Percentiles rank a stretch among this genome's conserved stretches.
Conservation (phyloP, 2,113 vertebrate genomes). For the Lophura nycthemera region DNA sequence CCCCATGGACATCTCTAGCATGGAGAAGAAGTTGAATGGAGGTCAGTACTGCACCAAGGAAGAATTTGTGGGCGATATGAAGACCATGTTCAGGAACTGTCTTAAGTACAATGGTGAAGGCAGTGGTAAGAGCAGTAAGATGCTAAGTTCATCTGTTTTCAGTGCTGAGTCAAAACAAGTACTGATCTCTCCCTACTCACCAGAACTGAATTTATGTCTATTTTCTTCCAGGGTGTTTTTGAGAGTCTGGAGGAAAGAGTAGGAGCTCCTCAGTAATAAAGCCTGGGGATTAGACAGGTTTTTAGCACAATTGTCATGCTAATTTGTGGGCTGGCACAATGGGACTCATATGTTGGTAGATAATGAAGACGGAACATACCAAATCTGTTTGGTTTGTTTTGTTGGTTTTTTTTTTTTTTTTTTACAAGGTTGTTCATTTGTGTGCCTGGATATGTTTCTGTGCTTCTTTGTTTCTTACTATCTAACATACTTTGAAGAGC, state of each 20-base stretch:
- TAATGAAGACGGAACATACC: not conserved
- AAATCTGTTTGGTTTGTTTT: not conserved
- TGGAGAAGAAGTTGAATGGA: conserved; percentile 93
- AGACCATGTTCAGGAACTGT: conserved; percentile 98
- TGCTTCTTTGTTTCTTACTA: not conserved
- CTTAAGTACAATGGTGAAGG: conserved; percentile 95
- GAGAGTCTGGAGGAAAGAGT: not conserved
- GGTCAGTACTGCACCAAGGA: conserved; percentile 94
- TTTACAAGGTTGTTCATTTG: not conserved
- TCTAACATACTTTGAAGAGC: not conserved
- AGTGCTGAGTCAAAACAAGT: not conserved
- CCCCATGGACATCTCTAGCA: conserved; percentile 97
- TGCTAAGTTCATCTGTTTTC: not conserved
- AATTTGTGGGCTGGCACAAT: not conserved
- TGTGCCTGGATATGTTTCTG: not conserved
- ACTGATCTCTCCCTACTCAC: not conserved
- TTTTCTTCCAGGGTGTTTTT: conserved; percentile 8
- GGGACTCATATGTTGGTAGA: not conserved
- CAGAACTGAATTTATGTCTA: not conserved
- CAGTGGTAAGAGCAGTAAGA: conserved; percentile 85
- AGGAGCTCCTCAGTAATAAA: not conserved
- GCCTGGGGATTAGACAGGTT: not conserved
- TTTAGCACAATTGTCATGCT: not conserved
- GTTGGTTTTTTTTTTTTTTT: not conserved
- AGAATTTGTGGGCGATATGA: conserved; percentile 93